Evolutionary conservation across 2,888 invertebrate genomes (phyloP).

Genomic region (Himalopsyche tibetana): DNA sequence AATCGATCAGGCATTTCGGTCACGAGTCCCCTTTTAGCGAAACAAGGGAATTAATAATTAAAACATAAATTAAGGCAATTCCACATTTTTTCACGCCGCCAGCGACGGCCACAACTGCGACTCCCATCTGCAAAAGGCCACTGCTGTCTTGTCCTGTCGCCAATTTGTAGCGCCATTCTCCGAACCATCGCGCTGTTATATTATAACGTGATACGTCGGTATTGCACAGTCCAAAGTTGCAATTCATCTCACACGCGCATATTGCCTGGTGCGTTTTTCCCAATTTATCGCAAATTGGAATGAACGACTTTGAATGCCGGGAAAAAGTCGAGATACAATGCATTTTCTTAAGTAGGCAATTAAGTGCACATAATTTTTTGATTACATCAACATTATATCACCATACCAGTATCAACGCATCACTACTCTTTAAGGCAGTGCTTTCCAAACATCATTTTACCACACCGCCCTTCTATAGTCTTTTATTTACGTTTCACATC

Average conservation of each 20-base stretch:
- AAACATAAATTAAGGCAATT: slow-evolving; percentile 27
- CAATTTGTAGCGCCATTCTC: slow-evolving; percentile 30
- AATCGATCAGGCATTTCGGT: slow-evolving; percentile 15
- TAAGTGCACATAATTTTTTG: too few relatives aligned
- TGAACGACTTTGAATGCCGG: neutral
- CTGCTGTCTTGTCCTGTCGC: slow-evolving; percentile 14
- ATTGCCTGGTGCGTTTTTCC: neutral
- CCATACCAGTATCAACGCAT: too few relatives aligned
- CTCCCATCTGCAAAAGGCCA: slow-evolving; percentile 10
- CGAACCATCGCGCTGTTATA: neutral
- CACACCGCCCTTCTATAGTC: too few relatives aligned
- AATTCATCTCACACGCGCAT: neutral
- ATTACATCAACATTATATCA: too few relatives aligned
- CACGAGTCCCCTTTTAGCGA: slow-evolving; percentile 16
- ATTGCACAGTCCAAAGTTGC: neutral
- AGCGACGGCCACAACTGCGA: neutral
- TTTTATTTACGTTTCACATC: too few relatives aligned
- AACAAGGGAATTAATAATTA: slow-evolving; percentile 30
- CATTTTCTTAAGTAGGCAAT: neutral
- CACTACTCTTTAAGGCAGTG: too few relatives aligned
- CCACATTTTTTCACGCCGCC: slow-evolving; percentile 20
- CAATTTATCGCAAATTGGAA: slow-evolving; percentile 12
- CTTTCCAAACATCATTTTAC: too few relatives aligned
- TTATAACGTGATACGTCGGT: neutral
- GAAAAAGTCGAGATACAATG: neutral